A percentile compares a stretch with the other conserved stretches of the same genome.
phyloP scores from a whole-genome alignment of 1,140 invertebrate species.

The Augochlora pura region DNA sequence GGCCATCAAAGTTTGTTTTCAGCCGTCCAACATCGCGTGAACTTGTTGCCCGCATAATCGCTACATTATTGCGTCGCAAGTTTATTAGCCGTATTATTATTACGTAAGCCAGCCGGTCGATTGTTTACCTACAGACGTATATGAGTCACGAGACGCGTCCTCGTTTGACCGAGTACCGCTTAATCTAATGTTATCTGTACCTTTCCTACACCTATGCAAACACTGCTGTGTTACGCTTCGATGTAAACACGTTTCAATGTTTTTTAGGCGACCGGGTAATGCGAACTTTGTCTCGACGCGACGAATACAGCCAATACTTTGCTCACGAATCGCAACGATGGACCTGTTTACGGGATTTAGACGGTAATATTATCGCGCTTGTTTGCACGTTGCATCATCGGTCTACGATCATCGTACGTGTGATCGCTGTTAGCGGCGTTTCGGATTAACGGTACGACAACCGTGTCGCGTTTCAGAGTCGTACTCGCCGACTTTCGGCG shows the following conservation, averaged over 20 bases:
- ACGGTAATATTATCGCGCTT: not conserved
- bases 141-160: not conserved
- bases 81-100: constrained; percentile 36
- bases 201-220: not conserved
- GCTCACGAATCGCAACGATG: no score
- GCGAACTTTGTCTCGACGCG: no score
- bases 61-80: constrained; percentile 28
- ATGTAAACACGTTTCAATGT: no score
- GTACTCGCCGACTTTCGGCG: no score
- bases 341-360: no score
- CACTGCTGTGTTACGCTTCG: no score
- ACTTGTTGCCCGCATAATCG: constrained; percentile 42
- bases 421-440: no score
- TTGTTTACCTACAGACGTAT: constrained; percentile 21
- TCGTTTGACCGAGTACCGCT: not conserved
- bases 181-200: not conserved
- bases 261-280: no score
- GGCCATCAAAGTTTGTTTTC: constrained; percentile 44
- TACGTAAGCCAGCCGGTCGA: constrained; percentile 21
- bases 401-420: not conserved
- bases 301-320: no score
- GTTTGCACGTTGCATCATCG: not conserved
- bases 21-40: constrained; percentile 33
- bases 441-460: no score
- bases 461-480: no score